phyloP scores from a whole-genome alignment of 2,797 vertebrate genomes.

The Chromis chromis region DNA sequence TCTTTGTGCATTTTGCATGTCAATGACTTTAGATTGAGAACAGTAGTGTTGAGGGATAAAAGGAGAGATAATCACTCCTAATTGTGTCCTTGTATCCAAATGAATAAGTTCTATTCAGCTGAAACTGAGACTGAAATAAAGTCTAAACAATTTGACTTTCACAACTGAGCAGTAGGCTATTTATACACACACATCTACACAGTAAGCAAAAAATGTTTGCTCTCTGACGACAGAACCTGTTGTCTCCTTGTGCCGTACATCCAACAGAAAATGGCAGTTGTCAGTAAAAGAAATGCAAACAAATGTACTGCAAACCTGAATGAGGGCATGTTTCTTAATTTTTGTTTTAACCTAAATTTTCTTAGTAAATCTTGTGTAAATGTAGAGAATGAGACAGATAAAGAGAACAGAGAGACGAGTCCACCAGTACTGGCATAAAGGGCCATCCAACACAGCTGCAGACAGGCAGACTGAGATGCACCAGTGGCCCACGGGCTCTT shows the following conservation, averaged over 20 bases:
- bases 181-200: neutral
- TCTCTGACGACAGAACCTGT: neutral
- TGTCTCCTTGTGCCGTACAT: neutral
- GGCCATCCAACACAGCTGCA: conserved; percentile 46
- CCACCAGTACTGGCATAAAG: conserved; percentile 31
- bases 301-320: conserved; percentile 1
- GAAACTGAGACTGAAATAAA: conserved; percentile 11
- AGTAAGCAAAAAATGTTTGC: conserved; percentile 9
- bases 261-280: neutral
- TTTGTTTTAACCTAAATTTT: conserved; percentile 10
- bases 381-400: conserved; percentile 20
- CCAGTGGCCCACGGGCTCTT: conserved; percentile 27
- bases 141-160: neutral
- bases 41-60: neutral
- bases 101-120: neutral
- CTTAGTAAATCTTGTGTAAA: conserved; percentile 5
- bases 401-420: conserved; percentile 30
- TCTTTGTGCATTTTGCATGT: neutral
- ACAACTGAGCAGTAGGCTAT: neutral
- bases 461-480: conserved; percentile 19
- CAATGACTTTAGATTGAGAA: neutral
- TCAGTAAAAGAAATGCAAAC: neutral
- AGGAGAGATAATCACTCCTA: conserved; percentile 16
- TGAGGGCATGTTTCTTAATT: conserved; percentile 12
- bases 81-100: conserved; percentile 27